A percentile compares a stretch with the other conserved stretches of the same genome.
Evolutionary conservation across 30 jellyfish, hydroid and myxozoan species (phyloP).

Genomic region (Aurelia sp.): DNA sequence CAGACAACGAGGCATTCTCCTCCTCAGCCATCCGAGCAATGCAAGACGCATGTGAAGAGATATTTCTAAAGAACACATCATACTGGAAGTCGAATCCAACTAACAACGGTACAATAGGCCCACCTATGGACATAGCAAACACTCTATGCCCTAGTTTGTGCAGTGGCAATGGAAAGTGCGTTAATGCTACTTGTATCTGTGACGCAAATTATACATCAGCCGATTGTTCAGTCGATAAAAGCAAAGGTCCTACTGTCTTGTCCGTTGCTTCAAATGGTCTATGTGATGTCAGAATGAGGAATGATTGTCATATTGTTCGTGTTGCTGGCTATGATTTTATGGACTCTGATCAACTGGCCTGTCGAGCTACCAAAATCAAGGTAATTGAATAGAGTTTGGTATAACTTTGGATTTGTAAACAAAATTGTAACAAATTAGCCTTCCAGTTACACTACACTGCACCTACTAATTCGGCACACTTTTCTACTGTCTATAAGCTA

Average conservation of each 20-base stretch:
- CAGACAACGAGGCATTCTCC: slow-evolving; percentile 33
- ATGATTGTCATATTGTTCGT: slow-evolving; percentile 68
- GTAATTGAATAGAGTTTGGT: neutral
- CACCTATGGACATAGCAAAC: slow-evolving; percentile 68
- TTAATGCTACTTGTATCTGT: slow-evolving; percentile 76
- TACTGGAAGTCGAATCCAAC: slow-evolving; percentile 44
- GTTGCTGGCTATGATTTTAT: slow-evolving; percentile 67
- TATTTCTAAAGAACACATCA: slow-evolving; percentile 38
- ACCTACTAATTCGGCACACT: no score
- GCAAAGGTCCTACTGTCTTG: slow-evolving; percentile 32
- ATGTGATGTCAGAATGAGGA: slow-evolving; percentile 60
- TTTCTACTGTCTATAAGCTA: no score
- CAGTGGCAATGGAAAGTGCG: slow-evolving; percentile 74
- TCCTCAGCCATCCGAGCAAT: slow-evolving; percentile 52
- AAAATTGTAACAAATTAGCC: no score
- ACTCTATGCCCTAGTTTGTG: slow-evolving; percentile 73
- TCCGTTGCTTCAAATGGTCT: slow-evolving; percentile 57
- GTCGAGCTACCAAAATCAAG: slow-evolving; percentile 60
- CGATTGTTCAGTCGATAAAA: slow-evolving; percentile 69
- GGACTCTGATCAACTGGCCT: slow-evolving; percentile 55
- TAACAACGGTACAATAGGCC: slow-evolving; percentile 35
- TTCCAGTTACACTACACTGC: no score
- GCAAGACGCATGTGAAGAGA: slow-evolving; percentile 67
- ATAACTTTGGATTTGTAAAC: no score
- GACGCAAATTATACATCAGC: slow-evolving; percentile 54